Base-by-base conservation (phyloP, 2,113 vertebrate genomes). In the Polypterus senegalus region DNA sequence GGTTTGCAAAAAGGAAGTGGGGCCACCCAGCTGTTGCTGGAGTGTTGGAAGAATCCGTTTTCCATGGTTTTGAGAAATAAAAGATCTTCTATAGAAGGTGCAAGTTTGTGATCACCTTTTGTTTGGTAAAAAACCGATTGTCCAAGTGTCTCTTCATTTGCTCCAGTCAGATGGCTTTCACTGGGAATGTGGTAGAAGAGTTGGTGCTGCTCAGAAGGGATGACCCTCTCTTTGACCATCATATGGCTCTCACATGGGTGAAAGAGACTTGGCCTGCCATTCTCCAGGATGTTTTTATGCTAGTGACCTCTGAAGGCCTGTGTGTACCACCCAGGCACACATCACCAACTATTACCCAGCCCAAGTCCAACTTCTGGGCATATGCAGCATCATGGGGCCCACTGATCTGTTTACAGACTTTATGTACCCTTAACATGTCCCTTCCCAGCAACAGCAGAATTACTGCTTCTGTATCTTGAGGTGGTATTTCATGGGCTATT, bases 21-120 rank as follows among this genome's bases (percentile, higher is more conserved):
- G 6, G 54, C 54, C n/a, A 56, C 5, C 54, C 54, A 56, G 54
- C 54, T 56, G 11, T 56, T 56, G n/a, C 10, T 56, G 6, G n/a
- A 3, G 43, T 56, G 3, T 56, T 56, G n/a, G 54, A 56, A 55
- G n/a, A 55, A n/a, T 9, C 43, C 9, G n/a, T 56, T 10, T 52
- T 52, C 49, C 11, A 56, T 56, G n/a, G 43, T 3, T 27, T 56
- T 9, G 54, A 56, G 54, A 56, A 56, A 56, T n/a, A 27, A 11
- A 9, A 56, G 6, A 56, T 56, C 54, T 56, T 56, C 54, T n/a
- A 27, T 56, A 56, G 54, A 56, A 9, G 11, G 54, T n/a, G 54
- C 54, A 9, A 56, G 6, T 27, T 56, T 56, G 54, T 56, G n/a
- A 27, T 56, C 54, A 56, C 43, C 54, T 56, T 56, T 56, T 9